These are phyloP conservation scores for Pterostichus niger DNA, from an alignment of 2,888 invertebrate genomes.

Conservation along the genomic window DNA sequence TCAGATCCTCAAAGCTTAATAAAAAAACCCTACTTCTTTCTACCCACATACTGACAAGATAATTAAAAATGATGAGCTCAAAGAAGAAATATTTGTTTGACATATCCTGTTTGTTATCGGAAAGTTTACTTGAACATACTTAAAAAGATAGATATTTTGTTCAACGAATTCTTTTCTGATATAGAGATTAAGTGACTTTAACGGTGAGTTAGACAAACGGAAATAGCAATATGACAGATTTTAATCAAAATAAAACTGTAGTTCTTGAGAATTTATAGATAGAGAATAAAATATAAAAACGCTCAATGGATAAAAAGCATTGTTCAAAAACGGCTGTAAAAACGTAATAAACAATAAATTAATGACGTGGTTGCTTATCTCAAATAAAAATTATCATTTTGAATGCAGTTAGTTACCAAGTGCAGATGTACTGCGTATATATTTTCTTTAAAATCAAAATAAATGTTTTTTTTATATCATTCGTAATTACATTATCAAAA, in stretches of 20 bases:
- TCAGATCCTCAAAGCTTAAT: not conserved
- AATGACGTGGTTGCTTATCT: not conserved
- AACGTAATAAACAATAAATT: not conserved
- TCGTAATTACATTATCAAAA: not conserved
- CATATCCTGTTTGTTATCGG: no score
- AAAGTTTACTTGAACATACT: slow-evolving; percentile 19
- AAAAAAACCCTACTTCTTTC: not conserved
- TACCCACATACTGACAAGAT: no score
- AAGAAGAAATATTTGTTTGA: not conserved
- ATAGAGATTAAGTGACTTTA: no score
- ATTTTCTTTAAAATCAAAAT: not conserved
- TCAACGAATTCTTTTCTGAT: no score
- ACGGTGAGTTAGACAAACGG: no score
- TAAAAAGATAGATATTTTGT: not conserved
- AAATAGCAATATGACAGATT: no score
- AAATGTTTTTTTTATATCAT: no score
- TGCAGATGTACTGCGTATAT: slow-evolving; percentile 10
- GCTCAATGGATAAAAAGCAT: not conserved
- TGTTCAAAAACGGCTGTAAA: not conserved
- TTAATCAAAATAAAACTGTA: no score
- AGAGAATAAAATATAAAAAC: not conserved
- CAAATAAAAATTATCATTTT: slow-evolving; percentile 38
- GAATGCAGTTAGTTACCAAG: not conserved
- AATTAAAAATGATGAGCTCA: not conserved
- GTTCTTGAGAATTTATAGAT: no score